Conservation (phyloP, 2,113 vertebrate species). For the Sinocyclocheilus rhinocerous region DNA sequence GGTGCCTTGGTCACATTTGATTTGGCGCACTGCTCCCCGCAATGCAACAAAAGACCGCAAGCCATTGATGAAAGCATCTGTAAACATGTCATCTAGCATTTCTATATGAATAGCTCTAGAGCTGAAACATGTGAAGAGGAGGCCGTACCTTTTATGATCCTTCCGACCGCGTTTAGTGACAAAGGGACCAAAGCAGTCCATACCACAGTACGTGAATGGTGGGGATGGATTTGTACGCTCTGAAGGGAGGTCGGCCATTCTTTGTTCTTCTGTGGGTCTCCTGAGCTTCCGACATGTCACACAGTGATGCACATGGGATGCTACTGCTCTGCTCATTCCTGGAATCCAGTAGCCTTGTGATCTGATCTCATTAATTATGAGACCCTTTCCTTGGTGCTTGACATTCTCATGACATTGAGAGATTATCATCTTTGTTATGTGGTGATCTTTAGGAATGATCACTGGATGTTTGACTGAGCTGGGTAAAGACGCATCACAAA, state of each 20-base stretch:
- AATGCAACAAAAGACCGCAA: constrained; percentile 14
- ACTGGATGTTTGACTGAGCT: constrained; percentile 6
- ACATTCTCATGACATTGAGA: constrained; percentile 4
- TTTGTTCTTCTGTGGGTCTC: constrained; percentile 22
- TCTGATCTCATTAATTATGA: not conserved
- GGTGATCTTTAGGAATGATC: constrained; percentile 9
- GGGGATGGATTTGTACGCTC: constrained; percentile 8
- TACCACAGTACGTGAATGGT: constrained; percentile 31
- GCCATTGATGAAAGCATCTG: constrained; percentile 29
- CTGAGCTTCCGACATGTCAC: constrained; percentile 11
- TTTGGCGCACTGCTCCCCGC: constrained; percentile 26
- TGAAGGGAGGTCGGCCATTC: constrained; percentile 16
- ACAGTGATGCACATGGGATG: constrained; percentile 9
- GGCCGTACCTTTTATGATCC: constrained; percentile 27
- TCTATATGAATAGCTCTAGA: constrained; percentile 38
- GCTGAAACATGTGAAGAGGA: not conserved
- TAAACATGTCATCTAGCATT: constrained; percentile 30
- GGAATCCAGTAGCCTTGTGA: constrained; percentile 14
- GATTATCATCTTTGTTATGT: not conserved
- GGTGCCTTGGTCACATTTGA: constrained; percentile 35
- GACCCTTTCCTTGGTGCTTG: constrained; percentile 30
- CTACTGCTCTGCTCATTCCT: not conserved
- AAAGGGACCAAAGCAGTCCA: constrained; percentile 48
- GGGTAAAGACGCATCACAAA: not conserved
- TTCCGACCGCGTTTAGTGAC: not conserved